Conservation (phyloP, 2,888 invertebrate species). For the Heliconius ethilla region DNA sequence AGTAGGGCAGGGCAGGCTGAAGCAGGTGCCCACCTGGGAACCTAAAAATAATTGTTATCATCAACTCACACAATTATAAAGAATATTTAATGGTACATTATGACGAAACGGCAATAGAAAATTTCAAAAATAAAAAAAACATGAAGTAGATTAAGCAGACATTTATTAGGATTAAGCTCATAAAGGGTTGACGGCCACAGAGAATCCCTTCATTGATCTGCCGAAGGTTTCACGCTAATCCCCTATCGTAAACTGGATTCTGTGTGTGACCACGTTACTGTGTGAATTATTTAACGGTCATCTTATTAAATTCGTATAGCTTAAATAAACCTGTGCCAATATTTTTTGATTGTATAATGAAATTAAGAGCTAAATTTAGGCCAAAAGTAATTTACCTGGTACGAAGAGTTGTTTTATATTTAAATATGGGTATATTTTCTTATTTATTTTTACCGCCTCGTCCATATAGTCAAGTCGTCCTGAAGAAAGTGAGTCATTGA, state of each 20-base stretch:
- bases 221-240: conserved; percentile 41
- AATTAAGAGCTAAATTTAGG: neutral
- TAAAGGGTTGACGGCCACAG: conserved; percentile 44
- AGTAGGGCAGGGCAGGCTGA: neutral
- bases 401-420: neutral
- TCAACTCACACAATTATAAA: neutral
- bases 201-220: conserved; percentile 41
- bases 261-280: conserved; percentile 42
- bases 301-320: conserved; percentile 36
- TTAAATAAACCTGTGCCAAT: conserved; percentile 6
- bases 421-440: neutral
- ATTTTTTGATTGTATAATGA: neutral
- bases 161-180: conserved; percentile 42
- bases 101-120: neutral
- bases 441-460: too few species aligned
- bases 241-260: conserved; percentile 43
- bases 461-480: too few species aligned
- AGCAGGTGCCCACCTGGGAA: neutral
- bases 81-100: neutral
- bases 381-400: neutral
- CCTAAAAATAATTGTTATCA: too few species aligned
- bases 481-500: too few species aligned
- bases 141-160: conserved; percentile 35
- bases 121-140: conserved; percentile 3
- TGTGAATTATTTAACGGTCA: conserved; percentile 40